A percentile compares a stretch with the other conserved stretches of the same genome.
phyloP scores from a whole-genome alignment of 2,797 vertebrate genomes.

The Cuculus canorus region DNA sequence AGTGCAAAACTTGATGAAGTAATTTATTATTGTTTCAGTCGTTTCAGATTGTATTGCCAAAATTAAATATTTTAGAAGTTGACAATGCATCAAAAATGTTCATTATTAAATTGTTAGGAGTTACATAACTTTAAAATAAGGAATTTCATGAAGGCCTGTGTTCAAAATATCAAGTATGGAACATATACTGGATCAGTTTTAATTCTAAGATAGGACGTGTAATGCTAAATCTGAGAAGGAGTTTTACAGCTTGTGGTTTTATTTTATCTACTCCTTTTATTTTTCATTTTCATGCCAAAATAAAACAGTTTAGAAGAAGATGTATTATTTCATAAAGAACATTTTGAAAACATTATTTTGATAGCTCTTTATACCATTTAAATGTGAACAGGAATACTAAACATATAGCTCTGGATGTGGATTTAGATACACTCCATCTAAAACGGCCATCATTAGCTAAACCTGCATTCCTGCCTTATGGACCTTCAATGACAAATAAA shows the following conservation, averaged over 20 bases:
- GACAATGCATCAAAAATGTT: neutral
- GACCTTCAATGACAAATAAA: neutral
- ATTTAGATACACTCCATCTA: neutral
- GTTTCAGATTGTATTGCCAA: neutral
- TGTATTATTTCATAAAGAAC: neutral
- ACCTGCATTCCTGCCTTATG: neutral
- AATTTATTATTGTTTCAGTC: neutral
- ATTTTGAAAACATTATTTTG: neutral
- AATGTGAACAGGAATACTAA: neutral
- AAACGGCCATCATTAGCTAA: neutral
- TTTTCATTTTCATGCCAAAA: neutral
- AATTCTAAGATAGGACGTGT: neutral
- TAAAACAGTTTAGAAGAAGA: neutral
- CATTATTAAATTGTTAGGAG: neutral
- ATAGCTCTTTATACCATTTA: neutral
- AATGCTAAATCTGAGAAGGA: neutral
- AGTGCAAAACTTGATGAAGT: neutral
- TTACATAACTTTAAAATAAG: neutral
- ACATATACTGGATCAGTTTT: neutral
- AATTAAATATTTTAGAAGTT: neutral
- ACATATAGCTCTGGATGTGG: neutral
- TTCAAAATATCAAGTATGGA: neutral
- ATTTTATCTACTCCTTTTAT: neutral
- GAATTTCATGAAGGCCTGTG: neutral
- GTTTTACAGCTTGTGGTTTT: neutral